Conservation (phyloP, 2,888 invertebrate genomes). For the Tuberolachnus salignus region DNA sequence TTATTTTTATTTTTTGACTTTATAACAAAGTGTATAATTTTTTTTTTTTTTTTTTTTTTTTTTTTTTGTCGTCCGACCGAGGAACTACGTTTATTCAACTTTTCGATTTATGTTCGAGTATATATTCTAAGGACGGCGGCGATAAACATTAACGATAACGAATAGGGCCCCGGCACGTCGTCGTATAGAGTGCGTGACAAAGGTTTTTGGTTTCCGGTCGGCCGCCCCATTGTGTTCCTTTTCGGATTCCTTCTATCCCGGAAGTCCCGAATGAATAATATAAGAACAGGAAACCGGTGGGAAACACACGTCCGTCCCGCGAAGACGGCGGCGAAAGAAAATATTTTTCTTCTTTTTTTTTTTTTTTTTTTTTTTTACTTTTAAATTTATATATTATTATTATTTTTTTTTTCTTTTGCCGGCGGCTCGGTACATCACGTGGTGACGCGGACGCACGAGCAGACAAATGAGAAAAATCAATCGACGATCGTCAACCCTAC, state of each 20-base stretch:
- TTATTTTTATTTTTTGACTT: no score
- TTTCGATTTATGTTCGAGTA: background rate
- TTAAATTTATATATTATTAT: no score
- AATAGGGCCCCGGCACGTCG: background rate
- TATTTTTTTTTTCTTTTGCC: no score
- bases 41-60: no score
- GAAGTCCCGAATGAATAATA: slow-evolving; percentile 7
- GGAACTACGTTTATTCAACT: background rate
- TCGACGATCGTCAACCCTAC: no score
- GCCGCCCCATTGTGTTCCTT: slow-evolving; percentile 14
- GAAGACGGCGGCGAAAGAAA: no score
- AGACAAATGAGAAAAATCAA: no score
- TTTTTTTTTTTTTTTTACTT: no score
- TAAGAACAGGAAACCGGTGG: background rate
- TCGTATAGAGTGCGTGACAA: slow-evolving; percentile 4
- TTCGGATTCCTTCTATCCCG: slow-evolving; percentile 6
- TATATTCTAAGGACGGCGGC: no score
- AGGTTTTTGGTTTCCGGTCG: background rate
- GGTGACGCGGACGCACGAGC: no score
- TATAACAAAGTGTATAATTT: background rate
- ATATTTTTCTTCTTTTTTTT: background rate
- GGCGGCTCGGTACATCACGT: no score
- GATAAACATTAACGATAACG: background rate
- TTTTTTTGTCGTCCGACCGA: background rate
- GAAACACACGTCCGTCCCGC: background rate